These are phyloP conservation scores for Gambusia yucatana DNA, from an alignment of 2,797 vertebrate genomes.

Conservation along the genomic window DNA sequence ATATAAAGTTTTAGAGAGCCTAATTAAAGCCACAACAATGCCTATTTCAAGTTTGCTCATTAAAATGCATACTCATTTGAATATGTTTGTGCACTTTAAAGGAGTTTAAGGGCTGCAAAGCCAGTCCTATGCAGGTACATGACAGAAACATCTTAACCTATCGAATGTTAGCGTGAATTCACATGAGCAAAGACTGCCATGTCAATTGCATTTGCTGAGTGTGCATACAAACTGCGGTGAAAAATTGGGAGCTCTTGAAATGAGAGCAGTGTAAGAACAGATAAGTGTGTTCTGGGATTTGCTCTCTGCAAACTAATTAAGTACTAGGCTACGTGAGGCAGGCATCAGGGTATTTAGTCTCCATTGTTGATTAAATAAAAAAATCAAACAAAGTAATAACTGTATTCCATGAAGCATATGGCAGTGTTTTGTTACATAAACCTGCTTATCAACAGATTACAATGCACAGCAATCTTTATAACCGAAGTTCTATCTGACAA, in stretches of 20 bases:
- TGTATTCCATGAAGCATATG: slow-evolving; percentile 8
- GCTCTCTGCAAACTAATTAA: slow-evolving; percentile 8
- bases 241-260: slow-evolving; percentile 6
- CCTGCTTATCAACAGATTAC: slow-evolving; percentile 21
- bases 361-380: slow-evolving; percentile 15
- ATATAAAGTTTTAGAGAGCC: not conserved
- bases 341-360: not conserved
- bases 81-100: not conserved
- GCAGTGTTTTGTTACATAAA: slow-evolving; percentile 1
- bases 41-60: not conserved
- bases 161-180: slow-evolving; percentile 21
- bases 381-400: not conserved
- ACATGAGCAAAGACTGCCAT: not conserved
- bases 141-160: slow-evolving; percentile 11
- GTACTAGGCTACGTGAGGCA: not conserved
- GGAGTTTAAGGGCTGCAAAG: not conserved
- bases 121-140: not conserved
- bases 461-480: slow-evolving; percentile 19
- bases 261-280: not conserved
- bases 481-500: slow-evolving; percentile 32
- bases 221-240: slow-evolving; percentile 6
- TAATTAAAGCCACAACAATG: not conserved
- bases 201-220: slow-evolving; percentile 2
- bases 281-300: slow-evolving; percentile 7
- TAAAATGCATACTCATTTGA: not conserved